phyloP scores from a whole-genome alignment of 1,140 invertebrate species.

The Hyphantria cunea region DNA sequence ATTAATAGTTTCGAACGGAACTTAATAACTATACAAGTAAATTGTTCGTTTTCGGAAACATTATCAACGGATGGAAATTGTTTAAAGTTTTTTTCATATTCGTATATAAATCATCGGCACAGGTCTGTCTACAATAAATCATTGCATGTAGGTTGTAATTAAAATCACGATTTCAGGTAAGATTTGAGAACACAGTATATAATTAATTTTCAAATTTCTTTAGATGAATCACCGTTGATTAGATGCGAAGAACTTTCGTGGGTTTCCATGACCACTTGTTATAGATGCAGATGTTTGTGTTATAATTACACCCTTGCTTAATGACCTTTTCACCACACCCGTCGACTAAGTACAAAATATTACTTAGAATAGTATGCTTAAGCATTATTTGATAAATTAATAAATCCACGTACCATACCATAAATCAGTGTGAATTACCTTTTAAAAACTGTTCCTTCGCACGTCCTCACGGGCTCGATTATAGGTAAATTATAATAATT shows the following conservation, averaged over 20 bases:
- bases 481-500: constrained; percentile 81
- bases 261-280: constrained; percentile 51
- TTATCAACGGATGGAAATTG: constrained; percentile 13
- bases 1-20: constrained; percentile 42
- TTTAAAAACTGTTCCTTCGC: constrained; percentile 76
- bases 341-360: constrained; percentile 16
- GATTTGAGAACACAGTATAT: constrained; percentile 65
- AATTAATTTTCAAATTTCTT: constrained; percentile 76
- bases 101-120: constrained; percentile 59
- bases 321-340: constrained; percentile 43
- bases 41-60: constrained; percentile 14
- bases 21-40: constrained; percentile 22
- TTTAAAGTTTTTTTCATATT: constrained; percentile 19
- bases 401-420: constrained; percentile 32
- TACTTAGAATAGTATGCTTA: constrained; percentile 27
- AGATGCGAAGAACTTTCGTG: constrained; percentile 52
- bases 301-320: constrained; percentile 69
- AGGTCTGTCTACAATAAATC: constrained; percentile 69
- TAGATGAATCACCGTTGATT: constrained; percentile 77
- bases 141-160: constrained; percentile 66
- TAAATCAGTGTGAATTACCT: constrained; percentile 67
- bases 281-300: constrained; percentile 72
- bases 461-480: constrained; percentile 74
- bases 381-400: constrained; percentile 28
- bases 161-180: constrained; percentile 71